These are phyloP conservation scores for Sterna hirundo DNA, from an alignment of 2,113 vertebrate species.

Conservation along the genomic window DNA sequence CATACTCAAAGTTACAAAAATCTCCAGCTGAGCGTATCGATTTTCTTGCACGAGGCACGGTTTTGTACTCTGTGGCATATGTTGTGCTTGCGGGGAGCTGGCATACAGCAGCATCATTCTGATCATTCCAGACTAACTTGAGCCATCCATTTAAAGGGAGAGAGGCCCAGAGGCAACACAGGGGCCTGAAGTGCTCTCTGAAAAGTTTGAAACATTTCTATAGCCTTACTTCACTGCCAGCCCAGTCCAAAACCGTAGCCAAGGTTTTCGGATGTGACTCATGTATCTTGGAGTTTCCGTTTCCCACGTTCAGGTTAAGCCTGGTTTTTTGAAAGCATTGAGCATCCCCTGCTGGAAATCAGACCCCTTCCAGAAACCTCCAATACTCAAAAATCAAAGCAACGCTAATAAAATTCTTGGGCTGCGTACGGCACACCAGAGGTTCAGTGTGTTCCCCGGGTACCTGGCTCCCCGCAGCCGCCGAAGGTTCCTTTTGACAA, in stretches of 20 bases:
- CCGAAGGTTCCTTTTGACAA: background rate
- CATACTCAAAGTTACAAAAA: background rate
- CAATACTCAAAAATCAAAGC: background rate
- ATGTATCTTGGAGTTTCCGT: fast-evolving
- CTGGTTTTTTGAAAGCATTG: background rate
- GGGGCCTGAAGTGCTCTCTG: background rate
- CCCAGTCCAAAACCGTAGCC: background rate
- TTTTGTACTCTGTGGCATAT: conserved; percentile 6
- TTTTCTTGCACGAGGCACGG: background rate
- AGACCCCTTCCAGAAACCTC: background rate
- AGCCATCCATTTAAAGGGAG: background rate
- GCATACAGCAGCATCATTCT: background rate
- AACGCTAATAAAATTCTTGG: fast-evolving
- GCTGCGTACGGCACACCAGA: background rate
- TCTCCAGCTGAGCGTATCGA: background rate
- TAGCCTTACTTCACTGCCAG: background rate
- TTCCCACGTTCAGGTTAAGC: background rate
- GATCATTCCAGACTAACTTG: background rate
- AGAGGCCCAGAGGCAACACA: background rate
- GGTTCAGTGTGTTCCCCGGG: fast-evolving
- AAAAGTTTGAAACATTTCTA: background rate
- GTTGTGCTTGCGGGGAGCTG: conserved; percentile 19
- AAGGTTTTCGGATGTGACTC: background rate
- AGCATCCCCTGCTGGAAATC: conserved; percentile 50
- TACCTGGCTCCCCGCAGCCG: background rate